These are phyloP conservation scores for Diploscapter pachys DNA, from an alignment of 1,140 invertebrate species.

Conservation along the genomic window DNA sequence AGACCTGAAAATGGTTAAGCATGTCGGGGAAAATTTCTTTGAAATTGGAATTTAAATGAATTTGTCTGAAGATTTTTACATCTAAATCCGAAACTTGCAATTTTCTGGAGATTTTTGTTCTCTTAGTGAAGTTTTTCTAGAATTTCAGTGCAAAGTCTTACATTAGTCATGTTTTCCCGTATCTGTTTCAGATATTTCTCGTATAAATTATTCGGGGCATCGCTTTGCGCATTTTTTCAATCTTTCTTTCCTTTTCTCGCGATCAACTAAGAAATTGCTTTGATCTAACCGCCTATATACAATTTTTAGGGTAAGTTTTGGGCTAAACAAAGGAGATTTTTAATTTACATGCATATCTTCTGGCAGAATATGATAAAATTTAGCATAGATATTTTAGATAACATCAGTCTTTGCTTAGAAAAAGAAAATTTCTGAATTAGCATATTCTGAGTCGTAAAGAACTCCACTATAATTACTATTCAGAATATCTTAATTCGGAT, in stretches of 20 bases:
- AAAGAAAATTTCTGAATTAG: no score
- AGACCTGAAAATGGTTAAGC: conserved; percentile 16
- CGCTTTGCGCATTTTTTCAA: neutral
- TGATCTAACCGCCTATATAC: no score
- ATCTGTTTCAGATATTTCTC: neutral
- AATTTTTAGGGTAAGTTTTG: no score
- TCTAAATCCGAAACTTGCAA: neutral
- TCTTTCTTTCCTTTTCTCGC: neutral
- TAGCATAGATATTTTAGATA: conserved; percentile 4
- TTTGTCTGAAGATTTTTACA: no score
- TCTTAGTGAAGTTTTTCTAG: neutral
- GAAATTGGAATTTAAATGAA: neutral
- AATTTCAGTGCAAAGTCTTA: neutral
- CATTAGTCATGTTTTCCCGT: neutral
- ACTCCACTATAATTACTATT: no score
- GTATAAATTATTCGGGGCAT: neutral
- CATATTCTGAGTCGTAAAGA: no score
- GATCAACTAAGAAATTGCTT: no score
- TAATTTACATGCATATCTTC: neutral
- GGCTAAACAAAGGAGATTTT: no score
- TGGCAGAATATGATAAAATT: conserved; percentile 10
- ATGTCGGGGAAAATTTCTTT: neutral
- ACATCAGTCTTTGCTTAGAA: no score
- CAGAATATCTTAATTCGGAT: no score
- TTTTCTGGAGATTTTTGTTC: neutral